Evolutionary conservation across 2,888 invertebrate genomes (phyloP).

Genomic region (Anarsia innoxiella): DNA sequence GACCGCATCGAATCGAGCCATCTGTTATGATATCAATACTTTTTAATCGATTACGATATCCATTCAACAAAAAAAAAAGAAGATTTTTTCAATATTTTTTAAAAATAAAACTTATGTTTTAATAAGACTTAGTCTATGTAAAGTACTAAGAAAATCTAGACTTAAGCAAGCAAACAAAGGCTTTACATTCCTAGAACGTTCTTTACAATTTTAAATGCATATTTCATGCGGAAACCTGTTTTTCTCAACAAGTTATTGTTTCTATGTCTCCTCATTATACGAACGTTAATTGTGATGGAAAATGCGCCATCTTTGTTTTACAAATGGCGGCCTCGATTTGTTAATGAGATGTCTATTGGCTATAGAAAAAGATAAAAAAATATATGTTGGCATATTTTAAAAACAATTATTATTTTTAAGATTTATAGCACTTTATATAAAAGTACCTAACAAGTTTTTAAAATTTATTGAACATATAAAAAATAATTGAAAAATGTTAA

Average conservation of each 20-base stretch:
- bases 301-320: slow-evolving; percentile 63
- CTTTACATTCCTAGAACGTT: too few species aligned
- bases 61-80: too few species aligned
- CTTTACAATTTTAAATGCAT: slow-evolving; percentile 36
- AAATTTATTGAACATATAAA: too few species aligned
- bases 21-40: slow-evolving; percentile 33
- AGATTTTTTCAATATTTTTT: too few species aligned
- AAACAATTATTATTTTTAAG: too few species aligned
- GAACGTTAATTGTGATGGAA: slow-evolving; percentile 61
- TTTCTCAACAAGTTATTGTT: slow-evolving; percentile 57
- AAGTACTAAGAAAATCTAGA: too few species aligned
- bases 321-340: slow-evolving; percentile 59
- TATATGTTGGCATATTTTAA: not conserved
- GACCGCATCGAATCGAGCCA: slow-evolving; percentile 30
- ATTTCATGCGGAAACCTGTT: slow-evolving; percentile 61
- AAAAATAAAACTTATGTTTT: too few species aligned
- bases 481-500: too few species aligned
- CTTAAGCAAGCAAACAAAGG: too few species aligned
- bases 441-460: too few species aligned
- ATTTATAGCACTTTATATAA: too few species aligned
- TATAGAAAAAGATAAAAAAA: slow-evolving; percentile 23
- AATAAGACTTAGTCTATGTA: too few species aligned
- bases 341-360: slow-evolving; percentile 23
- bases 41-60: slow-evolving; percentile 21
- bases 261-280: slow-evolving; percentile 52